These are phyloP conservation scores for Zosterops japonicus DNA, from an alignment of 2,113 vertebrate genomes.

Conservation along the genomic window DNA sequence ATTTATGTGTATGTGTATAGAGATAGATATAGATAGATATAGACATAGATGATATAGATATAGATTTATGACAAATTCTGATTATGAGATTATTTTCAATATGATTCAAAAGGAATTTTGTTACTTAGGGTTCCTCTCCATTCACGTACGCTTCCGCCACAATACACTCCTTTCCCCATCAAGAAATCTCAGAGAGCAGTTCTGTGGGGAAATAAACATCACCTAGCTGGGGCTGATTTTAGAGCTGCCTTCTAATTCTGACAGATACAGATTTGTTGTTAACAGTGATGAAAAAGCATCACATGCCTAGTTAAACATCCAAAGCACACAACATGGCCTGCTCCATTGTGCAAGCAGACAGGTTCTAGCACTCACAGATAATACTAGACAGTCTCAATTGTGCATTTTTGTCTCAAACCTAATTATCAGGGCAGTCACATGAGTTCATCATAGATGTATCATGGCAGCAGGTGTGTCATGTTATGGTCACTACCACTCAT, in stretches of 20 bases:
- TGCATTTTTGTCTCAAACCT: not conserved
- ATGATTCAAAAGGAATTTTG: not conserved
- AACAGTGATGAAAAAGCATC: not conserved
- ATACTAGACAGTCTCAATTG: not conserved
- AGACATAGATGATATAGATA: not conserved
- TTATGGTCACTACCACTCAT: not conserved
- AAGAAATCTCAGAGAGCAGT: not conserved
- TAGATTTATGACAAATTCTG: not conserved
- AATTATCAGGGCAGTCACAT: not conserved
- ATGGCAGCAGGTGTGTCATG: not conserved
- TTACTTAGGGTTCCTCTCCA: not conserved
- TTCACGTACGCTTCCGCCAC: rapidly evolving
- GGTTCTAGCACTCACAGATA: not conserved
- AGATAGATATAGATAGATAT: not conserved
- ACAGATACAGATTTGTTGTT: not conserved
- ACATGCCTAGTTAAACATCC: not conserved
- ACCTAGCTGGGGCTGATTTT: not conserved
- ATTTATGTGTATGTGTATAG: not conserved
- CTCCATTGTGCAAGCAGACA: not conserved
- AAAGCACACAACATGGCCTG: not conserved
- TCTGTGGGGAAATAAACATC: not conserved
- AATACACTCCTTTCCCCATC: not conserved
- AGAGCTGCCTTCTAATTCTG: not conserved
- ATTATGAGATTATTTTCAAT: not conserved
- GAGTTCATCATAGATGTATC: not conserved